Base-by-base conservation (phyloP, 1,140 invertebrate species). In the Harlomillsia oculata region DNA sequence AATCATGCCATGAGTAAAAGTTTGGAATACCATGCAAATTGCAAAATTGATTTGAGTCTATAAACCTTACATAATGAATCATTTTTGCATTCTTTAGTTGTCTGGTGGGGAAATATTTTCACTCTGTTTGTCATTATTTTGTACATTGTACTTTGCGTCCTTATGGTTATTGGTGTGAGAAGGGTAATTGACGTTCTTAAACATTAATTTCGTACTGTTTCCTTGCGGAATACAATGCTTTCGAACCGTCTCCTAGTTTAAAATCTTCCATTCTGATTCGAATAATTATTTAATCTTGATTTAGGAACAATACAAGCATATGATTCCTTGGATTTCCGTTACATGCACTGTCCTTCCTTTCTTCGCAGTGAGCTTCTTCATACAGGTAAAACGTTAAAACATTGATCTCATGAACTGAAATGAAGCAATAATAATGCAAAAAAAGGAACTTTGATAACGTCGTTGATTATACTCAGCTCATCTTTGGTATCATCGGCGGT, bases 61-160 rank as follows among this genome's bases (percentile, higher is more conserved):
- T 2, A 36, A 25, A 2, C 14, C 9, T 18, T 5, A 13, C 16
- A 25, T 13, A 23, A 28, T 20, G 26, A n/a, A 13, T 1, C 36
- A 48, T 5, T 48, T 3, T 40, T 37, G 9, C 28, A 18, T 57
- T 54, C 18, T 32, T 1, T 34, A 62, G 60, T 62, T 26, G 26
- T 62, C 18, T 65, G 60, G 59, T 65, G 63, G 63, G 63, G 63
- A 28, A 65, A 65, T 34, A 62, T 65, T 32, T 62, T 65, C 30
- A 59, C 60, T 16, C n/a, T 65, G 0, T 51, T 65, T 34, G 44
- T 62, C 18, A 53, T 50, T 39, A 25, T 60, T 6, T 3, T 65
- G 1, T 65, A 65, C 46, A 46, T 62, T 9, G 30, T 60, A 32
- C 37, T 65, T 11, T 56, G 60, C 32, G 34, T 62, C 13, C 44